Percentiles rank a stretch among this genome's conserved stretches.
Evolutionary conservation across 2,113 vertebrate species (phyloP).

Genomic region (Procavia capensis): DNA sequence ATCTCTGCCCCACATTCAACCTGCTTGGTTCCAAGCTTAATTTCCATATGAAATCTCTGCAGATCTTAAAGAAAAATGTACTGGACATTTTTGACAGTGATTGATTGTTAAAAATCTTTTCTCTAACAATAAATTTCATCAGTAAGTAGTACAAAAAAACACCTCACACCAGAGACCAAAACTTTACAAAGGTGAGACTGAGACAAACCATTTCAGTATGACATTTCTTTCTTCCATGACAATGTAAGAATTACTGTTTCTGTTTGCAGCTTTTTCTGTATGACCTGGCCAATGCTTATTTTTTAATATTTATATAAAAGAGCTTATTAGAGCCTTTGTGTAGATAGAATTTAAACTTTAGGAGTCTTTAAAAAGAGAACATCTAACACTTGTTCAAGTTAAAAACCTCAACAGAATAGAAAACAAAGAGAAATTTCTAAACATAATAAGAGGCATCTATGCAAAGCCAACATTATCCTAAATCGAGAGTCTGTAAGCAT

Average conservation of each 20-base stretch:
- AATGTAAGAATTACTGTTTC: background rate
- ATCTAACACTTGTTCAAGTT: background rate
- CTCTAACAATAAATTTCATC: background rate
- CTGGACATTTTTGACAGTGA: background rate
- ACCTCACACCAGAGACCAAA: background rate
- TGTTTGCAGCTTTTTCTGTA: background rate
- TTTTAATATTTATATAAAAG: constrained; percentile 61
- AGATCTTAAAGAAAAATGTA: background rate
- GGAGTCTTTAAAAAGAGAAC: background rate
- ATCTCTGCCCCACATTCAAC: background rate
- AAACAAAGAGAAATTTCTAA: too few species aligned
- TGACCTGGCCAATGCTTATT: constrained; percentile 25
- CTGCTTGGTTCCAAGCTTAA: background rate
- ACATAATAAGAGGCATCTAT: too few species aligned
- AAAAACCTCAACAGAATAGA: too few species aligned
- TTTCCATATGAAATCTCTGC: background rate
- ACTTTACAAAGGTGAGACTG: constrained; percentile 25
- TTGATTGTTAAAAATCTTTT: background rate
- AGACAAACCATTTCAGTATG: constrained; percentile 37
- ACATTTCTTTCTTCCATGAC: constrained; percentile 44
- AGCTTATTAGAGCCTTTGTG: constrained; percentile 3
- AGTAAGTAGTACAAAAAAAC: background rate
- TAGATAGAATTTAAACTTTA: background rate
- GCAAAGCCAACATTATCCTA: too few species aligned
- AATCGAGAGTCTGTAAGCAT: too few species aligned